Evolutionary conservation across 2,888 invertebrate genomes (phyloP).

Genomic region (Ophion obscuratus): DNA sequence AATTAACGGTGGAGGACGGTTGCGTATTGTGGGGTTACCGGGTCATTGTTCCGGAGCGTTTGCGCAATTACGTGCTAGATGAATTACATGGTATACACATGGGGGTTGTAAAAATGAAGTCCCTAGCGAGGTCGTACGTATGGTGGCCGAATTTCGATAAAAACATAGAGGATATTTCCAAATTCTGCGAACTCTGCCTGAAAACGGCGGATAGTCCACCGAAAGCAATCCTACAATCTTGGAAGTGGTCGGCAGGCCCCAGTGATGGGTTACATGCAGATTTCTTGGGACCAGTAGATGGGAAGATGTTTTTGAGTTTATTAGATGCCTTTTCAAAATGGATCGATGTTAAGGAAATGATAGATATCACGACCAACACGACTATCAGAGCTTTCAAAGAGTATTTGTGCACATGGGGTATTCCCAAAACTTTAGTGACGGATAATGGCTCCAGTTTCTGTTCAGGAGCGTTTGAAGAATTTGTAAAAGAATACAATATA

Average conservation of each 20-base stretch:
- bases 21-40: constrained; percentile 66
- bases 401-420: constrained; percentile 56
- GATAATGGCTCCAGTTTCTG: constrained; percentile 59
- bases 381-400: constrained; percentile 56
- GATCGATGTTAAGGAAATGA: constrained; percentile 62
- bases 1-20: constrained; percentile 54
- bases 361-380: constrained; percentile 47
- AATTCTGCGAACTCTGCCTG: constrained; percentile 63
- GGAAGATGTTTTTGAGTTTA: constrained; percentile 25
- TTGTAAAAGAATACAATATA: not conserved
- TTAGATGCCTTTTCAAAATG: constrained; percentile 69
- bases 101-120: constrained; percentile 64
- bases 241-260: constrained; percentile 67
- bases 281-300: constrained; percentile 66
- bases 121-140: constrained; percentile 63
- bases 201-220: constrained; percentile 62
- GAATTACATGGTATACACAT: constrained; percentile 66
- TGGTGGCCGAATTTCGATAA: constrained; percentile 70
- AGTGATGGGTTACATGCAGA: constrained; percentile 64
- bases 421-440: constrained; percentile 31
- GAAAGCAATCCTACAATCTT: constrained; percentile 58
- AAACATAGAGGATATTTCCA: constrained; percentile 65
- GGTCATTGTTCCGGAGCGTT: constrained; percentile 41
- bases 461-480: constrained; percentile 18
- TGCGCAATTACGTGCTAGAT: constrained; percentile 45